Base-by-base conservation (phyloP, 2,888 invertebrate species). In the Tricholauxania praeusta region DNA sequence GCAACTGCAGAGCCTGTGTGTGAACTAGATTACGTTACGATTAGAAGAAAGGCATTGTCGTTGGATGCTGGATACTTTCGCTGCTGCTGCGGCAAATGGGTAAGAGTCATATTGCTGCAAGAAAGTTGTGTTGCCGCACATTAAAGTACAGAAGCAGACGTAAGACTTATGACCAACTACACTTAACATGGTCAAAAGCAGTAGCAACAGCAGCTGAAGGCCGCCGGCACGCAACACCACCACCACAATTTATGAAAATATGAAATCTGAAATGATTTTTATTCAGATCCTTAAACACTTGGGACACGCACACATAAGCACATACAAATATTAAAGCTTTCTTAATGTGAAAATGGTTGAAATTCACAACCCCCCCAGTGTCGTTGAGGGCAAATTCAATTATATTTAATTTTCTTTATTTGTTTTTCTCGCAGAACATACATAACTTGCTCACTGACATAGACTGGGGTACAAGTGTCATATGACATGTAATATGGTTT, bases 321-420 rank as follows among this genome's bases (percentile, higher is more conserved):
- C 51, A 65, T 22, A 60, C 32, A 17, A 28, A 1, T n/a, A 14
- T 7, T 19, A 47, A 6, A 19, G 12, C 7, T 10, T 17, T 53
- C n/a, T 19, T 19, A 14, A 22, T 2, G 55, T 7, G n/a, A 12
- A n/a, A 19, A 22, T n/a, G 55, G n/a, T 12, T 55, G 17, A 19
- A 55, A 22, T 55, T 55, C n/a, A n/a, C n/a, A 19, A 8, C 22
- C 15, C 22, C 39, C 22, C 14, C 22, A 14, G 2, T 12, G 52
- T 5, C 14, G 7, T 49, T 10, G 32, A 10, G 48, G 48, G 17
- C 10, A 51, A 17, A 28, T 53, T 63, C 53, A 62, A 62, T 70
- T 70, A 70, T 53, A 52, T 70, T 63, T 70, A 70, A 70, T 70
- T 62, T 62, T 62, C 70, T 70, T 28, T 28, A 51, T 59, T 68